Evolutionary conservation across 2,113 vertebrate species (phyloP).

Genomic region (Raphicerus campestris): DNA sequence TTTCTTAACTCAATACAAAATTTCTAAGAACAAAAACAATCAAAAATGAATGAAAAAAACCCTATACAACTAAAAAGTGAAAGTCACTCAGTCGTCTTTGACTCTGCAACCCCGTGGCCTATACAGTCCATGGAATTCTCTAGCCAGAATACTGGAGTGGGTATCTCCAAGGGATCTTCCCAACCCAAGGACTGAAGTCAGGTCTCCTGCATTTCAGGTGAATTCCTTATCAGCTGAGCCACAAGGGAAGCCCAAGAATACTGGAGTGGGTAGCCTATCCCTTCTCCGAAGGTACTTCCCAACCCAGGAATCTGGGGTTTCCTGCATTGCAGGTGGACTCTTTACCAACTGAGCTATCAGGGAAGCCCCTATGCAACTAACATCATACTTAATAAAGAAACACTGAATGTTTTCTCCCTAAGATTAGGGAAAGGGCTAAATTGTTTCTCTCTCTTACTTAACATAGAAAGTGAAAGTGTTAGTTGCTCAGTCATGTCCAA

Average conservation of each 20-base stretch:
- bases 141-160: not conserved
- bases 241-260: not conserved
- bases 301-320: not conserved
- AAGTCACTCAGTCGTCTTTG: rapidly evolving
- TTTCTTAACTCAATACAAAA: not conserved
- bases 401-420: not conserved
- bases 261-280: not conserved
- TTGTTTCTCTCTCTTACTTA: not conserved
- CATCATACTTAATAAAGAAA: not conserved
- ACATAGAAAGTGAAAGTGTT: not conserved
- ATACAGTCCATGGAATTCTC: not conserved
- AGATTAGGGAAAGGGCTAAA: not conserved
- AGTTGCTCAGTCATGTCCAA: not conserved
- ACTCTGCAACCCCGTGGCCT: not conserved
- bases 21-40: not conserved
- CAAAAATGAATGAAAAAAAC: not conserved
- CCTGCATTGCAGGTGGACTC: not conserved
- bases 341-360: not conserved
- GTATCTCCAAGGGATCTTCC: not conserved
- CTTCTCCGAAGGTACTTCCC: not conserved
- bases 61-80: not conserved
- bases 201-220: not conserved
- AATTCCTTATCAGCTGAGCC: not conserved
- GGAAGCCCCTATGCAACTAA: not conserved
- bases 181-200: not conserved